phyloP scores from a whole-genome alignment of 2,888 invertebrate species.

The Drosophila mulleri region DNA sequence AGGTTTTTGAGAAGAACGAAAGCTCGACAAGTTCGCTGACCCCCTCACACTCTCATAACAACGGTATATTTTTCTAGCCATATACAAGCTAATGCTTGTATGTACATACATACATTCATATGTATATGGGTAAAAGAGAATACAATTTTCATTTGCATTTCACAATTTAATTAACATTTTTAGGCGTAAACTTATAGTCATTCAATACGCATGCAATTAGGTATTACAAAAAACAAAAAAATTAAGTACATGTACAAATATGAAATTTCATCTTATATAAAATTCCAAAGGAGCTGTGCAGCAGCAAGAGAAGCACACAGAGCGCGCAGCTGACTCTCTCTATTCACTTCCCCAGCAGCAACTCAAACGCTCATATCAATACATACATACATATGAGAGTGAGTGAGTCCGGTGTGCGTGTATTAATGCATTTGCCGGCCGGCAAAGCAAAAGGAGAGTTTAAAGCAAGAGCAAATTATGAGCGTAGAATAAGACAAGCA shows the following conservation, averaged over 20 bases:
- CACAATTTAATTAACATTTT: conserved; percentile 82
- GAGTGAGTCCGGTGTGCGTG: conserved; percentile 4
- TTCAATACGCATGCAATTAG: conserved; percentile 73
- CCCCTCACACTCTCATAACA: conserved; percentile 17
- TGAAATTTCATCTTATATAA: conserved; percentile 50
- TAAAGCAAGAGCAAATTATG: conserved; percentile 20
- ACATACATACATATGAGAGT: conserved; percentile 2
- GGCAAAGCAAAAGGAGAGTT: conserved; percentile 44
- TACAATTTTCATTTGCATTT: conserved; percentile 51
- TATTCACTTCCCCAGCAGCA: conserved; percentile 14
- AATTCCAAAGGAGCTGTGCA: conserved; percentile 38
- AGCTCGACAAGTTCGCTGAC: conserved; percentile 52
- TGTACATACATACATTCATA: background rate
- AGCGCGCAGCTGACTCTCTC: conserved; percentile 20
- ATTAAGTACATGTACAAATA: conserved; percentile 25
- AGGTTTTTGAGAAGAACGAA: conserved; percentile 10
- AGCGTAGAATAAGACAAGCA: conserved; percentile 29
- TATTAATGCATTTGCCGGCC: conserved; percentile 62
- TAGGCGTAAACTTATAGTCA: conserved; percentile 67
- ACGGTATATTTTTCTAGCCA: conserved; percentile 9
- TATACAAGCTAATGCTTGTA: background rate
- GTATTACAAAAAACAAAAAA: conserved; percentile 64
- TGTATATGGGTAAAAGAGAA: conserved; percentile 7
- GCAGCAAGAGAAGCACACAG: conserved; percentile 20
- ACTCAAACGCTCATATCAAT: conserved; percentile 9